Conservation (phyloP, 1,140 invertebrate species). For the Bombus fervidus region DNA sequence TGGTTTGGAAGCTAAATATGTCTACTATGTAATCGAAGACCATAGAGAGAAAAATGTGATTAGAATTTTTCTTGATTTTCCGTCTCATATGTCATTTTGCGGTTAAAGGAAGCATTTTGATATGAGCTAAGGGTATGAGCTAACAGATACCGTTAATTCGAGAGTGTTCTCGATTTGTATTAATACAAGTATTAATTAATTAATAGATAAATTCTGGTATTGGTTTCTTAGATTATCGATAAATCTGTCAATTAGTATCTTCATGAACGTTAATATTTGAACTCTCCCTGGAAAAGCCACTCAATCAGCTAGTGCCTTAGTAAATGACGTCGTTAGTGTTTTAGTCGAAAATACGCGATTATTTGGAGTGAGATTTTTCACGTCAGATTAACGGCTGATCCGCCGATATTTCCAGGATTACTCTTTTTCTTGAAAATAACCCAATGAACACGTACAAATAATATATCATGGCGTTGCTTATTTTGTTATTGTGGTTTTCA, state of each 20-base stretch:
- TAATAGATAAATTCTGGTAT: too few relatives aligned
- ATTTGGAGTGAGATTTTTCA: constrained; percentile 5
- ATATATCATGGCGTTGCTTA: not conserved
- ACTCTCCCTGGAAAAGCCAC: not conserved
- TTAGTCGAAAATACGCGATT: not conserved
- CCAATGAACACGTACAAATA: not conserved
- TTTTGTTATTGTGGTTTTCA: not conserved
- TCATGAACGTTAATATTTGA: not conserved
- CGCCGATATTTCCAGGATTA: not conserved
- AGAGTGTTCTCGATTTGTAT: too few relatives aligned
- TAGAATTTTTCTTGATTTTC: too few relatives aligned
- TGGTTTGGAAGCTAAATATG: too few relatives aligned
- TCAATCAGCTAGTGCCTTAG: too few relatives aligned
- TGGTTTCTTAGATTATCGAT: not conserved
- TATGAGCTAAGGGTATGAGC: too few relatives aligned
- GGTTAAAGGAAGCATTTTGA: too few relatives aligned
- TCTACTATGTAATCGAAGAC: too few relatives aligned
- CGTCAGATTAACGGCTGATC: constrained; percentile 8
- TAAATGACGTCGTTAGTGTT: not conserved
- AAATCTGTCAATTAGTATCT: not conserved
- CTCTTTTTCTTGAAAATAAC: not conserved
- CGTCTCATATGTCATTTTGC: too few relatives aligned
- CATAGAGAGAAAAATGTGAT: too few relatives aligned
- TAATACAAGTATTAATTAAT: too few relatives aligned
- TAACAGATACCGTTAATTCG: too few relatives aligned